These are phyloP conservation scores for Ellobius talpinus DNA, from an alignment of 2,113 vertebrate species.

Conservation along the genomic window DNA sequence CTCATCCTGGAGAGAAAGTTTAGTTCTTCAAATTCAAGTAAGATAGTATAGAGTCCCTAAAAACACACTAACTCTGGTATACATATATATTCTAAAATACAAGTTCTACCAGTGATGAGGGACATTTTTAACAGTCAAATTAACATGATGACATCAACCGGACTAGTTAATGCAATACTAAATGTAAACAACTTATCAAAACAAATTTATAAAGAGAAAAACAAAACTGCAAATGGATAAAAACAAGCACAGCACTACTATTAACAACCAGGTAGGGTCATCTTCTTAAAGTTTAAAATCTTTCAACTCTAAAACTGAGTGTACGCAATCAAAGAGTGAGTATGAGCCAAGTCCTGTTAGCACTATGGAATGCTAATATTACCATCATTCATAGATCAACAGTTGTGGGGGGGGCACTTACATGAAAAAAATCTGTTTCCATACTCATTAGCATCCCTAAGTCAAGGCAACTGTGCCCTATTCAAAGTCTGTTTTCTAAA, in stretches of 20 bases:
- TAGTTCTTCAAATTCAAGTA: constrained; percentile 51
- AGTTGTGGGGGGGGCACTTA: background rate
- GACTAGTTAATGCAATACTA: background rate
- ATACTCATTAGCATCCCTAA: constrained; percentile 38
- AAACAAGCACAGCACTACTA: constrained; percentile 44
- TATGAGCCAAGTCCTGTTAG: background rate
- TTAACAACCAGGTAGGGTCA: constrained; percentile 41
- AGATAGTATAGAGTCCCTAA: background rate
- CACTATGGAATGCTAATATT: background rate
- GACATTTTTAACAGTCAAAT: constrained; percentile 12
- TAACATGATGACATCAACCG: background rate
- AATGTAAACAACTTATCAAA: background rate
- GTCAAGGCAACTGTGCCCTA: constrained; percentile 46
- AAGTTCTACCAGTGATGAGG: background rate
- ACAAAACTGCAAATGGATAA: background rate
- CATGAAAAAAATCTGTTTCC: constrained; percentile 50
- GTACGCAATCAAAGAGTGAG: background rate
- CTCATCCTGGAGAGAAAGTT: background rate
- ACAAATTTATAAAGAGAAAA: background rate
- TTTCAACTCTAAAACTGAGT: constrained; percentile 47
- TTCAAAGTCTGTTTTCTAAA: constrained; percentile 74
- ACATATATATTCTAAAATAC: background rate
- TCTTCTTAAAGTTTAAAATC: background rate
- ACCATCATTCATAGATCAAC: constrained; percentile 1
- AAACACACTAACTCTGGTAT: background rate